Conservation (phyloP, 1,140 invertebrate species). For the Trypoxylus dichotomus region DNA sequence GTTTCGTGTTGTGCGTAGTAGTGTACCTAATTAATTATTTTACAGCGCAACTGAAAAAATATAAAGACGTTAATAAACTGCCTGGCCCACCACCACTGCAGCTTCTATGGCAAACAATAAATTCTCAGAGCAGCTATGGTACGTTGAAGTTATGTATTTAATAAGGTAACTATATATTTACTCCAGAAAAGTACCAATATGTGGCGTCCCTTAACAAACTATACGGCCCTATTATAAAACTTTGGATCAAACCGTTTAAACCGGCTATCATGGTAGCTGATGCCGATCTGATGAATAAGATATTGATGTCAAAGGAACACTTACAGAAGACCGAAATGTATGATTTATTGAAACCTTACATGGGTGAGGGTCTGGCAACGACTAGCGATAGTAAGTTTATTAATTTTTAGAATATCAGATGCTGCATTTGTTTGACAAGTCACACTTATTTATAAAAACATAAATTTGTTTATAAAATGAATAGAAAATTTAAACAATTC, state of each 20-base stretch:
- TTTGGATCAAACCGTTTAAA: background rate
- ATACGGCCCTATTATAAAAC: background rate
- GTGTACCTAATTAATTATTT: background rate
- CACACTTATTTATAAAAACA: too few species aligned
- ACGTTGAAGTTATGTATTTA: background rate
- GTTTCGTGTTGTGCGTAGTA: background rate
- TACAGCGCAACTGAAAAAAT: background rate
- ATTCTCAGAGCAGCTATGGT: background rate
- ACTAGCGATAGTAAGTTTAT: background rate
- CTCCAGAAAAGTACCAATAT: background rate
- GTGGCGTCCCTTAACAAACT: background rate
- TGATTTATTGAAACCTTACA: background rate
- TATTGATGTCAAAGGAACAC: slow-evolving; percentile 1
- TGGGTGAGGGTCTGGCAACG: background rate
- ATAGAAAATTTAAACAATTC: too few species aligned
- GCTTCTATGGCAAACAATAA: background rate
- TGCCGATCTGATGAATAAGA: background rate
- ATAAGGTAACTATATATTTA: background rate
- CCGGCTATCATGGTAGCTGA: background rate
- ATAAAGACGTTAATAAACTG: background rate
- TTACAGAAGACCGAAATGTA: background rate
- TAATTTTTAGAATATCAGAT: background rate
- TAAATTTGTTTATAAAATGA: too few species aligned
- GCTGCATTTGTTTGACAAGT: too few species aligned
- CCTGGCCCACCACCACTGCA: background rate